A percentile compares a stretch with the other conserved stretches of the same genome.
Evolutionary conservation across 2,797 vertebrate species (phyloP).

Genomic region (Cottoperca gobio): DNA sequence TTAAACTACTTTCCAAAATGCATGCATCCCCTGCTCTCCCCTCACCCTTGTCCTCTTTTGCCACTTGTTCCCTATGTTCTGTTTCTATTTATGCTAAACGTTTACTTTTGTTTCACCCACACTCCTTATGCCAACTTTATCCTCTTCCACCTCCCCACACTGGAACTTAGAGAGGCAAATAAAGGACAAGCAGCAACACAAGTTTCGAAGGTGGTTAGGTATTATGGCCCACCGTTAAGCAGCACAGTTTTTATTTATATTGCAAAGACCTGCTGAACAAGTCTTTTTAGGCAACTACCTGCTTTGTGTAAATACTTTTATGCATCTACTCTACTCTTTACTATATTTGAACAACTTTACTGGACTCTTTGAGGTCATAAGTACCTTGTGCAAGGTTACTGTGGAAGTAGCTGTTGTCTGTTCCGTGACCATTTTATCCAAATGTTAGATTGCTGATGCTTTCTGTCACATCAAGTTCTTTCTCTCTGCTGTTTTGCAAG

Average conservation of each 20-base stretch:
- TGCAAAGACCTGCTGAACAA: constrained; percentile 1
- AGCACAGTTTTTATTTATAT: constrained; percentile 31
- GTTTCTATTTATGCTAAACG: constrained; percentile 41
- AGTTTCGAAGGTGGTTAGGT: neutral
- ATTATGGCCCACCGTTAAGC: constrained; percentile 33
- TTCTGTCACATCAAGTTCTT: constrained; percentile 26
- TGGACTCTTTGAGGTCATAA: neutral
- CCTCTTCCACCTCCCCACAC: constrained; percentile 10
- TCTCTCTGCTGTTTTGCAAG: constrained; percentile 32
- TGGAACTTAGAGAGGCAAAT: constrained; percentile 45
- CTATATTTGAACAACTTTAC: constrained; percentile 11
- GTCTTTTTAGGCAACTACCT: constrained; percentile 23
- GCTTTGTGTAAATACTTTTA: constrained; percentile 17
- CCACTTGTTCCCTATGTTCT: constrained; percentile 41
- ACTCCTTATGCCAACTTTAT: constrained; percentile 73
- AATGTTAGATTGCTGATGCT: constrained; percentile 9
- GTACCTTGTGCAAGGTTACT: constrained; percentile 13
- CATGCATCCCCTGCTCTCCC: constrained; percentile 85
- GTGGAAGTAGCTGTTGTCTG: constrained; percentile 21
- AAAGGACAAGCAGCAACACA: constrained; percentile 31
- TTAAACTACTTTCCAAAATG: constrained; percentile 88
- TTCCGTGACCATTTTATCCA: constrained; percentile 23
- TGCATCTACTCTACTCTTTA: constrained; percentile 21
- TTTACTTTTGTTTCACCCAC: constrained; percentile 41
- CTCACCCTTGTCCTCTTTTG: constrained; percentile 44